Percentiles rank a stretch among this genome's conserved stretches.
Conservation (phyloP, 2,888 invertebrate genomes). For the Odontomyia ornata region DNA sequence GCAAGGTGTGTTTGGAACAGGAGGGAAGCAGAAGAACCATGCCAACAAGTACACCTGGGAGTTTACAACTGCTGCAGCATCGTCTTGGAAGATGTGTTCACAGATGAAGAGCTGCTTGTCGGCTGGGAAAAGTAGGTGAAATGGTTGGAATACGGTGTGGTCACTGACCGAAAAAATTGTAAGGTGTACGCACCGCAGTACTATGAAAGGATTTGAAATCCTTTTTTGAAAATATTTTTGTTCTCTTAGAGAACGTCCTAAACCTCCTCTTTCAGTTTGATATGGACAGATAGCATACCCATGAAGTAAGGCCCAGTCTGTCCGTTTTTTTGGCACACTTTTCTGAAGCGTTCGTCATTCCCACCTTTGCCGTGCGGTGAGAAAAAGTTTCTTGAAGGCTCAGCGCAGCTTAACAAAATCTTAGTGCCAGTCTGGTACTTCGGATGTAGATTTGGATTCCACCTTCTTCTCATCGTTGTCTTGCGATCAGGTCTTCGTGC, state of each 20-base stretch:
- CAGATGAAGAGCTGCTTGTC: too few relatives aligned
- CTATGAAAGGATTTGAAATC: too few relatives aligned
- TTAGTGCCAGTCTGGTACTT: not conserved
- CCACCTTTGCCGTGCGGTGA: not conserved
- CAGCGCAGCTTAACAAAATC: too few relatives aligned
- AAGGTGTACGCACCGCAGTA: not conserved
- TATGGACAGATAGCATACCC: too few relatives aligned
- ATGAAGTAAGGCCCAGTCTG: too few relatives aligned
- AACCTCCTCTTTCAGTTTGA: too few relatives aligned
- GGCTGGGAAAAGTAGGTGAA: not conserved
- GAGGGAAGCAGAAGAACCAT: not conserved
- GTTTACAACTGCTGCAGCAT: not conserved
- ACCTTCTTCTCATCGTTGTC: constrained; percentile 39
- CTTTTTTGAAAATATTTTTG: too few relatives aligned
- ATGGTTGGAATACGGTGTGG: not conserved
- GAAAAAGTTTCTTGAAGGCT: too few relatives aligned
- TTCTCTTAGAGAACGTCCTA: too few relatives aligned
- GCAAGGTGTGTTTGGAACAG: constrained; percentile 31
- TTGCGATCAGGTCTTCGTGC: constrained; percentile 18
- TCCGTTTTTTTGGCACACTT: too few relatives aligned
- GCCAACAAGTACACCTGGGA: constrained; percentile 22
- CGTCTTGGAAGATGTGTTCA: not conserved
- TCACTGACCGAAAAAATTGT: not conserved
- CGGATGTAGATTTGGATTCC: constrained; percentile 22
- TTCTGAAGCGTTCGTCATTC: not conserved